Evolutionary conservation across 2,797 vertebrate genomes (phyloP).

Genomic region (Luscinia luscinia): DNA sequence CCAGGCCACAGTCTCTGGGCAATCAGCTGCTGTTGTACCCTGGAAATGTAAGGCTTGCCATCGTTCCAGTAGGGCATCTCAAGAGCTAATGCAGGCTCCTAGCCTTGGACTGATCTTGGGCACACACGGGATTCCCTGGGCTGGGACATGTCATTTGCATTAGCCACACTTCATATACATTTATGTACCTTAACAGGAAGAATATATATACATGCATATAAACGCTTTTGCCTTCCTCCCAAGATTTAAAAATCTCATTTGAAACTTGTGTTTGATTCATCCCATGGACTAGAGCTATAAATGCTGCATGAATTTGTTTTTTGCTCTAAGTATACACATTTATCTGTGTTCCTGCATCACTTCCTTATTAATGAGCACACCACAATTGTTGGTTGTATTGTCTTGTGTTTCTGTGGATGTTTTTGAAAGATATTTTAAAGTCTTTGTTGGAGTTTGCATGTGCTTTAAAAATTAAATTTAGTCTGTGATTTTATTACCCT

Average conservation of each 20-base stretch:
- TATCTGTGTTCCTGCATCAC: background rate
- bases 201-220: background rate
- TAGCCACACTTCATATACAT: background rate
- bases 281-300: background rate
- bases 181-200: background rate
- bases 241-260: background rate
- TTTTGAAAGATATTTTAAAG: slow-evolving; percentile 73
- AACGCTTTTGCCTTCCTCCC: background rate
- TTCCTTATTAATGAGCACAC: background rate
- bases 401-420: slow-evolving; percentile 67
- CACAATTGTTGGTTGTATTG: slow-evolving; percentile 49
- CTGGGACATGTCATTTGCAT: background rate
- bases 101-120: background rate
- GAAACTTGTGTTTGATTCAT: slow-evolving; percentile 19
- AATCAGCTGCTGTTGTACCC: background rate
- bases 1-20: background rate
- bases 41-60: background rate
- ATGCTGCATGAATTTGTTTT: background rate
- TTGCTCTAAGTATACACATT: background rate
- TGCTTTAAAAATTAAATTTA: slow-evolving; percentile 81
- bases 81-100: background rate
- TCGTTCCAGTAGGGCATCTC: background rate
- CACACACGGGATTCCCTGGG: background rate
- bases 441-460: slow-evolving; percentile 59
- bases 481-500: slow-evolving; percentile 81